Evolutionary conservation across 2,797 vertebrate species (phyloP).

Genomic region (Diplodus sargus): DNA sequence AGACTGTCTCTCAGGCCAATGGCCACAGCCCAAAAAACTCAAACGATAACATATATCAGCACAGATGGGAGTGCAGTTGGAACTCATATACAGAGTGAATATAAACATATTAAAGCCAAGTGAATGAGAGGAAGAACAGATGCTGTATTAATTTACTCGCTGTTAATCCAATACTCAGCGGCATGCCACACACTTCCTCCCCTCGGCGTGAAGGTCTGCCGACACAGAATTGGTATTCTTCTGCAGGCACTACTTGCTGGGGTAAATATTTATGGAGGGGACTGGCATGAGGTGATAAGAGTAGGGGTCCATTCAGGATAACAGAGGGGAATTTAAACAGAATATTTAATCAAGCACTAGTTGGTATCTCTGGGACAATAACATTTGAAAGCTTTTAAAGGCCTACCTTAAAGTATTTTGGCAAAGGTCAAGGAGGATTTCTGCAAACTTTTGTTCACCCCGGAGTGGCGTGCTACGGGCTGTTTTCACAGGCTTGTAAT

Average conservation of each 20-base stretch:
- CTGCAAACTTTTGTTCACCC: slow-evolving; percentile 61
- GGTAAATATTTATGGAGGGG: slow-evolving; percentile 86
- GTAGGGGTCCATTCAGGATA: slow-evolving; percentile 81
- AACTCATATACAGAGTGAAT: slow-evolving; percentile 57
- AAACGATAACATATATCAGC: slow-evolving; percentile 27
- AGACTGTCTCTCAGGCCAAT: slow-evolving; percentile 21
- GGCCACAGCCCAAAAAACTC: slow-evolving; percentile 32
- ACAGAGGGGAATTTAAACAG: slow-evolving; percentile 77
- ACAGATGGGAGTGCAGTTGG: slow-evolving; percentile 70
- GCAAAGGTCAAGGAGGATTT: slow-evolving; percentile 76
- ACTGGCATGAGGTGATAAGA: slow-evolving; percentile 84
- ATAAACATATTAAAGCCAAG: slow-evolving; percentile 74
- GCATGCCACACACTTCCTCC: slow-evolving; percentile 67
- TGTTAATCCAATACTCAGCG: slow-evolving; percentile 76
- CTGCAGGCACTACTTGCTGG: slow-evolving; percentile 67
- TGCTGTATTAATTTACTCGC: slow-evolving; percentile 80
- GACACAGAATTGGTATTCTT: slow-evolving; percentile 83
- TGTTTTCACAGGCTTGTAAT: slow-evolving; percentile 52
- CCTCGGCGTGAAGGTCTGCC: slow-evolving; percentile 70
- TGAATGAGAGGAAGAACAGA: slow-evolving; percentile 76
- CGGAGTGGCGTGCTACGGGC: slow-evolving; percentile 37
- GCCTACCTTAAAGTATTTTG: slow-evolving; percentile 66
- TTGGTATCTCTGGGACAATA: slow-evolving; percentile 77
- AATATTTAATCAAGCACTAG: slow-evolving; percentile 81
- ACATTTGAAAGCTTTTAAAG: slow-evolving; percentile 66